phyloP scores from a whole-genome alignment of 2,113 vertebrate species.

The Fregetta grallaria region DNA sequence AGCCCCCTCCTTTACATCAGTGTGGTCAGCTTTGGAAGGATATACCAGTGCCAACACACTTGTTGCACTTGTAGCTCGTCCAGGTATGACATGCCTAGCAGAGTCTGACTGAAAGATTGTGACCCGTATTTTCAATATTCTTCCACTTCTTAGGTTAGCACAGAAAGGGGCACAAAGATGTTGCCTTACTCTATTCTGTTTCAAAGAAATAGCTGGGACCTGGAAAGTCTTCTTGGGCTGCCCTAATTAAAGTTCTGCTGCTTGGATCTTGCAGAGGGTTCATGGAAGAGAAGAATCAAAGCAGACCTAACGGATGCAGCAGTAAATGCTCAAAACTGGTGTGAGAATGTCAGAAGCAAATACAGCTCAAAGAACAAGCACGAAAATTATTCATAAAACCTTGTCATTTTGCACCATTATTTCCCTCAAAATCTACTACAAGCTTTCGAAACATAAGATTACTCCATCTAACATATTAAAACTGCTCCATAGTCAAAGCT shows the following conservation, averaged over 20 bases:
- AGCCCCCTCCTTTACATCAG: neutral
- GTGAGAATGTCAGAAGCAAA: neutral
- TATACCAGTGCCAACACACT: neutral
- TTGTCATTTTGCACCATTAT: neutral
- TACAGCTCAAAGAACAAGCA: neutral
- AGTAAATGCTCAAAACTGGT: neutral
- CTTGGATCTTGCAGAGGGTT: neutral
- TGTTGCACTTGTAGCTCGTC: neutral
- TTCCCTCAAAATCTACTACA: conserved; percentile 10
- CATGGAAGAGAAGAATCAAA: neutral
- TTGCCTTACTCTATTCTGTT: neutral
- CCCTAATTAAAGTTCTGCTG: neutral
- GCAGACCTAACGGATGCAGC: neutral
- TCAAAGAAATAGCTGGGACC: neutral
- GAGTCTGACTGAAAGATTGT: neutral
- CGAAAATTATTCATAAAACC: neutral
- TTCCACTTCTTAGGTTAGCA: neutral
- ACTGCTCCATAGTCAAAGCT: neutral
- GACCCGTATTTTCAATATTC: neutral
- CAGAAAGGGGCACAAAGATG: neutral
- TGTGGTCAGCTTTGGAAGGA: neutral
- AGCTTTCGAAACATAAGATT: conserved; percentile 12
- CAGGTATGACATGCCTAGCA: neutral
- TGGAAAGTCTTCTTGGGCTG: neutral
- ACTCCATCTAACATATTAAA: conserved; percentile 19